phyloP scores from a whole-genome alignment of 2,888 invertebrate genomes.

The Ashinkailepas kermadecensis region DNA sequence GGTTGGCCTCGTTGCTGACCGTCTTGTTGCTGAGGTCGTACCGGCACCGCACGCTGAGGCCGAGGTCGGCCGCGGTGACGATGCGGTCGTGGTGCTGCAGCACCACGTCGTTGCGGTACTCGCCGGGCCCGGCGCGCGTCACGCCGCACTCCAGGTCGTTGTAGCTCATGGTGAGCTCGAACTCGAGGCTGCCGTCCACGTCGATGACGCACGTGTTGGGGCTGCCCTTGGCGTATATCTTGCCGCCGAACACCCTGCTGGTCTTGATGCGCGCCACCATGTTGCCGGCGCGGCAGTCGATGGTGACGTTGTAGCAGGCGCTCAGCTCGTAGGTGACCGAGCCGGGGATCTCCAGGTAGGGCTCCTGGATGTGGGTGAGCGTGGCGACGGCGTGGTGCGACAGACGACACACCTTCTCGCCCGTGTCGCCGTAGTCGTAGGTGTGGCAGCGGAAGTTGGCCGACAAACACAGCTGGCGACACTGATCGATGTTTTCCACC shows the following conservation, averaged over 20 bases:
- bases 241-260: slow-evolving; percentile 84
- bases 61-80: slow-evolving; percentile 87
- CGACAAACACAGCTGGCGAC: slow-evolving; percentile 37
- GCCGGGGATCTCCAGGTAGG: slow-evolving; percentile 58
- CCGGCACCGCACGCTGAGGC: slow-evolving; percentile 85
- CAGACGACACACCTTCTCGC: slow-evolving; percentile 84
- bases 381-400: slow-evolving; percentile 86
- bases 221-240: slow-evolving; percentile 89
- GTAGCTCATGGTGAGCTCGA: slow-evolving; percentile 84
- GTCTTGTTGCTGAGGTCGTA: slow-evolving; percentile 91
- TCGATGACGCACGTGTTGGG: slow-evolving; percentile 87
- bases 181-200: slow-evolving; percentile 77
- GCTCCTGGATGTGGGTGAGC: slow-evolving; percentile 50
- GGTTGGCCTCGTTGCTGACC: slow-evolving; percentile 74
- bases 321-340: slow-evolving; percentile 85
- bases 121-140: slow-evolving; percentile 75
- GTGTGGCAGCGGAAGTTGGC: slow-evolving; percentile 63
- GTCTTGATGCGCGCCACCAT: slow-evolving; percentile 90
- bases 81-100: slow-evolving; percentile 88
- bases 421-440: slow-evolving; percentile 87
- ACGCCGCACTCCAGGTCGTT: slow-evolving; percentile 89
- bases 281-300: slow-evolving; percentile 78
- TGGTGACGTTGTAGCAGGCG: slow-evolving; percentile 89
- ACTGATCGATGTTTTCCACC: slow-evolving; percentile 37
- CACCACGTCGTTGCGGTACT: slow-evolving; percentile 84